phyloP scores from a whole-genome alignment of 1,140 invertebrate species.

The Oryzaephilus surinamensis region DNA sequence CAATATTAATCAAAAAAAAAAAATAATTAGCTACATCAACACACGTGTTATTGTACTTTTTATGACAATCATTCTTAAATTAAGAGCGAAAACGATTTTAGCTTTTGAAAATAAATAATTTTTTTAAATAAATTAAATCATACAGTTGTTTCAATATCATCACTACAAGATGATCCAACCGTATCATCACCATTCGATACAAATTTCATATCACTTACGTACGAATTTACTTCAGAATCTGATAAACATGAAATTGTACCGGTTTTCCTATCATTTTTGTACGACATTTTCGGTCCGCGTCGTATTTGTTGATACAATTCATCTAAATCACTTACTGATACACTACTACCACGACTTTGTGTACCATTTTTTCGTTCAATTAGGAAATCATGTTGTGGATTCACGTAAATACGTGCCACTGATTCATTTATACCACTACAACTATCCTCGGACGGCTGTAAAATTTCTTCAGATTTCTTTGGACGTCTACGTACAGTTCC shows the following conservation, averaged over 20 bases:
- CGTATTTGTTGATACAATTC: constrained; percentile 47
- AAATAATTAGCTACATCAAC: no score
- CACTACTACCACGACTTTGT: constrained; percentile 30
- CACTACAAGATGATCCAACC: no score
- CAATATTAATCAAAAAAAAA: no score
- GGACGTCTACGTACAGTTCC: no score
- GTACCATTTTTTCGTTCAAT: constrained; percentile 14
- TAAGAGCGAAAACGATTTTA: no score
- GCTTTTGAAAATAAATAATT: no score
- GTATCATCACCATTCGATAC: no score
- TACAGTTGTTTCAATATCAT: constrained; percentile 31
- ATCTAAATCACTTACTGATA: constrained; percentile 43
- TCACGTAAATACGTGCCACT: constrained; percentile 21
- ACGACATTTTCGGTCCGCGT: constrained; percentile 19
- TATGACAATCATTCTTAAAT: no score
- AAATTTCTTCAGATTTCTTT: constrained; percentile 7
- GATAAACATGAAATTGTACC: constrained; percentile 27
- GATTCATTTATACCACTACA: constrained; percentile 24
- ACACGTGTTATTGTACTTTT: no score
- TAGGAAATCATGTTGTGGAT: constrained; percentile 22
- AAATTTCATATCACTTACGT: constrained; percentile 10
- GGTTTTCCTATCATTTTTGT: constrained; percentile 8
- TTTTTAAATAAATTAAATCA: constrained; percentile 15
- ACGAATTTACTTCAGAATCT: constrained; percentile 30
- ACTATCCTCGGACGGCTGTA: constrained; percentile 13